Base-by-base conservation (phyloP, 2,113 vertebrate genomes). In the Paramormyrops kingsleyae region DNA sequence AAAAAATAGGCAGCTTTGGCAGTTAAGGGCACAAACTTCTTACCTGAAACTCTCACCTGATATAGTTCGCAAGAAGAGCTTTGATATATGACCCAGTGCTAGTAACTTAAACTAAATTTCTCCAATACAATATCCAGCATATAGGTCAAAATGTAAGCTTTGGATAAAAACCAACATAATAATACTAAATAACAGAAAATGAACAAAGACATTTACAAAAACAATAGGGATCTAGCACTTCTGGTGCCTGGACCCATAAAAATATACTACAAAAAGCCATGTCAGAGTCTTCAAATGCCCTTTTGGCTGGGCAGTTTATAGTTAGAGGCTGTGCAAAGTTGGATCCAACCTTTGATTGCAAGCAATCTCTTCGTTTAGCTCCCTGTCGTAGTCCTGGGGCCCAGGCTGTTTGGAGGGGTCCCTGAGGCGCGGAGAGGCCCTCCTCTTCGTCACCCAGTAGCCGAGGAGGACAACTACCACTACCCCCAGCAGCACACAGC, bases 401-500 rank as follows among this genome's bases (percentile, higher is more conserved):
- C 86, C 27, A 21, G 86, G 86, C 31, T 13, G 53, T 53, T 44
- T 9, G 35, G 56, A 62, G 31, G 35, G 9, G 24, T 49, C 46
- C 46, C 88, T 89, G 24, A 8, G 27, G 70, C 1, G 8, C 4
- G 8, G 66, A 12, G 88, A 80, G 12, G 88, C 15, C 31, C 47
- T 52, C 44, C 27, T 77, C 46, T 31, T 89, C 7, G 12, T 39
- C 85, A 53, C 27, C 27, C 70, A 89, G 42, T 1, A 31, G 5
- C 77, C 4, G 15, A 35, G 10, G 15, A 93, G 74, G n/a, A 87
- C 87, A 42, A 70, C 83, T 1, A 87, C 89, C 10, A 92, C 80
- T 13, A 3, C 86, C 24, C 1, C 92, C 2, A 91, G 44, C 44
- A 93, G 15, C 47, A 94, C 6, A 21, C 94, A 31, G 12, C 5